These are phyloP conservation scores for Ornithoptera alexandrae DNA, from an alignment of 2,888 invertebrate species.

Conservation along the genomic window DNA sequence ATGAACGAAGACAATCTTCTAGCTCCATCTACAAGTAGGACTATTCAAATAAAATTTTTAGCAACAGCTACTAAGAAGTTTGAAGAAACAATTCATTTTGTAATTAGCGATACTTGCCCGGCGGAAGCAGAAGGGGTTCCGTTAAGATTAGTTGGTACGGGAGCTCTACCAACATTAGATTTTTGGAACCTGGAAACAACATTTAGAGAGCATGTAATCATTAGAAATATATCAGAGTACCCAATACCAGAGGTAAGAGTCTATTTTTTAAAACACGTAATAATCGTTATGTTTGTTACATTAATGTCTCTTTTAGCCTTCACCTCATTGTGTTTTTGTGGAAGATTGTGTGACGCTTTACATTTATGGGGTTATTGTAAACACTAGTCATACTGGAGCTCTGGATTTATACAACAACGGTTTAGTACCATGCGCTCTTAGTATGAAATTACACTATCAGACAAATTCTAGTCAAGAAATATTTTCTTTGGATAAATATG, in stretches of 20 bases:
- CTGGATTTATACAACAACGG: conserved; percentile 72
- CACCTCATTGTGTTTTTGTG: conserved; percentile 69
- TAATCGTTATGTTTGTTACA: conserved; percentile 3
- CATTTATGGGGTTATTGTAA: conserved; percentile 66
- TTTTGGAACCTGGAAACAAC: conserved; percentile 79
- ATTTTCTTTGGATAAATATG: conserved; percentile 67
- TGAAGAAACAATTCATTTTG: conserved; percentile 67
- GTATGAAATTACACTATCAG: conserved; percentile 64
- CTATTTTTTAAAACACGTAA: background rate
- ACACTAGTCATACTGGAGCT: conserved; percentile 52
- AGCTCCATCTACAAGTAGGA: conserved; percentile 68
- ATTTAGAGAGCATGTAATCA: conserved; percentile 80
- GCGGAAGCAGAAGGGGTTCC: conserved; percentile 73
- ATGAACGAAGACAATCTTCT: conserved; percentile 69
- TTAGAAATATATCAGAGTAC: conserved; percentile 75
- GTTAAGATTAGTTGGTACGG: conserved; percentile 73
- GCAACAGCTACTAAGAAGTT: conserved; percentile 59
- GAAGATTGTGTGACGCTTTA: conserved; percentile 69
- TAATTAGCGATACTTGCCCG: conserved; percentile 72
- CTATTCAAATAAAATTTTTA: conserved; percentile 63
- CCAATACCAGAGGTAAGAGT: conserved; percentile 65
- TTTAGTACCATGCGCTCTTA: conserved; percentile 63
- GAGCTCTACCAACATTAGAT: conserved; percentile 79
- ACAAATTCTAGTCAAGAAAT: conserved; percentile 54
- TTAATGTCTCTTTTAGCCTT: conserved; percentile 51